Percentiles rank a stretch among this genome's conserved stretches.
phyloP scores from a whole-genome alignment of 2,888 invertebrate species.

The Cryptophagus acutangulus region DNA sequence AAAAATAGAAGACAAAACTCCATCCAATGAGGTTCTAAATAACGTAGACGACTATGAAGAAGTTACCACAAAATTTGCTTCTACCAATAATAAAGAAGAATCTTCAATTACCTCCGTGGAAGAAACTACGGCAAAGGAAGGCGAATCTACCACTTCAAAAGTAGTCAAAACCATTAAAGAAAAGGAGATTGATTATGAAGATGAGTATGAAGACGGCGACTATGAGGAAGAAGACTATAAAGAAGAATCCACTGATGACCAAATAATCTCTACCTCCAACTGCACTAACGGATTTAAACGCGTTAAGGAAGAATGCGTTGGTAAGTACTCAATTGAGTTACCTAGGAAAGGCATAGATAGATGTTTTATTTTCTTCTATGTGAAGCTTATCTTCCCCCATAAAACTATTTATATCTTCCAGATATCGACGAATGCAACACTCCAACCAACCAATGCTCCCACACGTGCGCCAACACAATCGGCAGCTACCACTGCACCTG shows the following conservation, averaged over 20 bases:
- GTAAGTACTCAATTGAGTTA: constrained; percentile 31
- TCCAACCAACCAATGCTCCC: constrained; percentile 47
- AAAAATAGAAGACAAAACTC: constrained; percentile 1
- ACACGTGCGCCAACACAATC: constrained; percentile 52
- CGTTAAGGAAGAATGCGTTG: constrained; percentile 47
- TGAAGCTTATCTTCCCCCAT: no score
- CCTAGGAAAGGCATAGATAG: constrained; percentile 17
- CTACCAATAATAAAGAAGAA: not conserved
- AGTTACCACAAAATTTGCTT: constrained; percentile 11
- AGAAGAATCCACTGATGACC: constrained; percentile 5
- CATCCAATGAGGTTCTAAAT: not conserved
- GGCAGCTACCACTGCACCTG: constrained; percentile 57
- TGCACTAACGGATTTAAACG: constrained; percentile 48
- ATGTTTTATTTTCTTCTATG: no score
- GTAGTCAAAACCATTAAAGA: not conserved
- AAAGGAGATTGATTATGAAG: constrained; percentile 7
- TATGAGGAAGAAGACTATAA: constrained; percentile 14
- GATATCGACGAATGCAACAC: constrained; percentile 47
- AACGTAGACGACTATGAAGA: constrained; percentile 7
- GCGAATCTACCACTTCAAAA: no score
- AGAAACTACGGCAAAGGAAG: not conserved
- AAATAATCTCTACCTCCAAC: constrained; percentile 15
- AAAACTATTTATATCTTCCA: constrained; percentile 29
- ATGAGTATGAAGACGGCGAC: constrained; percentile 12
- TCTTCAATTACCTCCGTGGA: not conserved